Evolutionary conservation across 1,140 invertebrate genomes (phyloP).

Genomic region (Stegodyphus dumicola): DNA sequence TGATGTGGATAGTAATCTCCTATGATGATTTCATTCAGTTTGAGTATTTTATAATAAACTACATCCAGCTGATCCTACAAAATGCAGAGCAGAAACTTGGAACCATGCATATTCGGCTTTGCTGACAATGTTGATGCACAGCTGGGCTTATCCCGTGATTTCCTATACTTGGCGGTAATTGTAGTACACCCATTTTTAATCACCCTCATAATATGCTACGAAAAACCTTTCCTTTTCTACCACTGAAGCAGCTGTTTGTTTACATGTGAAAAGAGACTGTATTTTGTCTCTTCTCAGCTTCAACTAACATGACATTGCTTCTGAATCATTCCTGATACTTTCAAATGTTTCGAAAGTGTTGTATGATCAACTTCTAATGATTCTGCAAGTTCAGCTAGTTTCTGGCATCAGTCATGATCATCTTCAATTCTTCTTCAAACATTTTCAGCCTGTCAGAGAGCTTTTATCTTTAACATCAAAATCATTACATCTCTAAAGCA

Average conservation of each 20-base stretch:
- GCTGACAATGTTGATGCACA: slow-evolving; percentile 5
- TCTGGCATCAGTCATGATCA: too few relatives aligned
- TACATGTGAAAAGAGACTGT: neutral
- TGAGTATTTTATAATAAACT: slow-evolving; percentile 52
- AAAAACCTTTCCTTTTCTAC: slow-evolving; percentile 4
- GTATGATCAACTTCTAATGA: too few relatives aligned
- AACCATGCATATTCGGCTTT: slow-evolving; percentile 25
- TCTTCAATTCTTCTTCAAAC: too few relatives aligned
- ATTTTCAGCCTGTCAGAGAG: too few relatives aligned
- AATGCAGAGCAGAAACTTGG: slow-evolving; percentile 43
- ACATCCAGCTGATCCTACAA: slow-evolving; percentile 35
- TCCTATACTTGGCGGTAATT: neutral
- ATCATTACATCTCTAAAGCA: too few relatives aligned
- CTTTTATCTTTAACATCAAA: too few relatives aligned
- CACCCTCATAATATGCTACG: neutral
- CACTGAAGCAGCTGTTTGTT: slow-evolving; percentile 6
- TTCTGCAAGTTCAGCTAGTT: too few relatives aligned
- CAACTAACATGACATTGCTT: too few relatives aligned
- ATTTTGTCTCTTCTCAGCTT: too few relatives aligned
- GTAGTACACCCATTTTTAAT: neutral
- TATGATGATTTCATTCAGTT: slow-evolving; percentile 31
- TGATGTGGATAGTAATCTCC: slow-evolving; percentile 10
- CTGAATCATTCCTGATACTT: too few relatives aligned
- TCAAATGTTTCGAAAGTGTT: too few relatives aligned
- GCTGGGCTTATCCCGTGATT: neutral